These are phyloP conservation scores for Dryocosmus kuriphilus DNA, from an alignment of 2,888 invertebrate genomes.

Conservation along the genomic window DNA sequence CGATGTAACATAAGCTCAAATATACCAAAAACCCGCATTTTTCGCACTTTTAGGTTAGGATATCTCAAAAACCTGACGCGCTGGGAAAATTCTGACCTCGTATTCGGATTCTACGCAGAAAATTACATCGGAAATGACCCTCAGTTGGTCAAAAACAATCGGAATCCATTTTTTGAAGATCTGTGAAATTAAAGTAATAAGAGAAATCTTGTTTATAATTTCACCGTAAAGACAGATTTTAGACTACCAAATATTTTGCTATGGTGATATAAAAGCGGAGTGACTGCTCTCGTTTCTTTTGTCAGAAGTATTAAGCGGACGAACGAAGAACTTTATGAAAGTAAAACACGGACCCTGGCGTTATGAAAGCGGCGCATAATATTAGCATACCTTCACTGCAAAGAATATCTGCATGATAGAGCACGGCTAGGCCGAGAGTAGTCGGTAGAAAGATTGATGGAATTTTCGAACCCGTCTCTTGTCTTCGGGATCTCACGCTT, in stretches of 20 bases:
- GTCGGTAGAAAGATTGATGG: constrained; percentile 62
- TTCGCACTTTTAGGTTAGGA: no score
- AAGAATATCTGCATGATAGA: constrained; percentile 65
- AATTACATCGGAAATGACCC: no score
- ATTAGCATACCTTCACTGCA: constrained; percentile 65
- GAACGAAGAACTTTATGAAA: constrained; percentile 65
- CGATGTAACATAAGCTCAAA: no score
- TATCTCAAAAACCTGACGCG: no score
- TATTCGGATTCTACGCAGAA: no score
- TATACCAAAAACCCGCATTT: no score
- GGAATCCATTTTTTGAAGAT: no score
- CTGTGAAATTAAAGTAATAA: no score
- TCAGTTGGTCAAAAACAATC: no score
- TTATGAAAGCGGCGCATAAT: constrained; percentile 65
- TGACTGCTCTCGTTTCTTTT: constrained; percentile 3
- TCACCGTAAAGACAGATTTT: background rate
- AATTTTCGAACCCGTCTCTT: constrained; percentile 59
- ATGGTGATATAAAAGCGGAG: background rate
- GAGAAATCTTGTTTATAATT: no score
- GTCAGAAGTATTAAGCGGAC: constrained; percentile 60
- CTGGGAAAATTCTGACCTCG: no score
- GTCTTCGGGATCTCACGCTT: constrained; percentile 36
- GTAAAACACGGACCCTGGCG: constrained; percentile 62
- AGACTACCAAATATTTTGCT: background rate
- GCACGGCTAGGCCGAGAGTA: constrained; percentile 58